Evolutionary conservation across 2,113 vertebrate species (phyloP).

Genomic region (Cyprinodon brontotheroides): DNA sequence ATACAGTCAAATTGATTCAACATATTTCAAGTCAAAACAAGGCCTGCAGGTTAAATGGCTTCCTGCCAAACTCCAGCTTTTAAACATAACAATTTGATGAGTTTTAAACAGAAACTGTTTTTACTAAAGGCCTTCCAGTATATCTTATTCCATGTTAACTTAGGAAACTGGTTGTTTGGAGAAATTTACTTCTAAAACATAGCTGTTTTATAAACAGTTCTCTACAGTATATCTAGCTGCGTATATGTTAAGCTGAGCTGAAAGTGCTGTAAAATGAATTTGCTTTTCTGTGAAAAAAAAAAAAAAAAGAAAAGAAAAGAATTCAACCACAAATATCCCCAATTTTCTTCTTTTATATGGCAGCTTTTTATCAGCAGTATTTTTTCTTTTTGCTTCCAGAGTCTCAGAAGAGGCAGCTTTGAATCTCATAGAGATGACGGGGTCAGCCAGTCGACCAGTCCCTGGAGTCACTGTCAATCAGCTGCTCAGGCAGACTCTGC

Average conservation of each 20-base stretch:
- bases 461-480: slow-evolving; percentile 48
- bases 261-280: slow-evolving; percentile 1
- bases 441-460: slow-evolving; percentile 40
- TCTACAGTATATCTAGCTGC: slow-evolving; percentile 3
- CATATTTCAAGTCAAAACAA: slow-evolving; percentile 23
- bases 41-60: slow-evolving; percentile 26
- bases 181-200: background rate
- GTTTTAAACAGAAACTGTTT: background rate
- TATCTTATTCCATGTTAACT: background rate
- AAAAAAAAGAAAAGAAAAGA: too few relatives aligned
- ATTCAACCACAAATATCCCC: too few relatives aligned
- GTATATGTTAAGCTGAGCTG: background rate
- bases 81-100: slow-evolving; percentile 24
- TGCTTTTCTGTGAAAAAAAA: background rate
- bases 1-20: too few relatives aligned
- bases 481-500: slow-evolving; percentile 26
- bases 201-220: background rate
- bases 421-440: slow-evolving; percentile 28
- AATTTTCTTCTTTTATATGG: background rate
- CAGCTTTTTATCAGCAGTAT: background rate
- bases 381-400: slow-evolving; percentile 4
- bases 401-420: slow-evolving; percentile 12
- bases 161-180: slow-evolving; percentile 12
- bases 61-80: slow-evolving; percentile 12
- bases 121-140: slow-evolving; percentile 23